Conservation (phyloP, 2,888 invertebrate species). For the Coenonympha arcania region DNA sequence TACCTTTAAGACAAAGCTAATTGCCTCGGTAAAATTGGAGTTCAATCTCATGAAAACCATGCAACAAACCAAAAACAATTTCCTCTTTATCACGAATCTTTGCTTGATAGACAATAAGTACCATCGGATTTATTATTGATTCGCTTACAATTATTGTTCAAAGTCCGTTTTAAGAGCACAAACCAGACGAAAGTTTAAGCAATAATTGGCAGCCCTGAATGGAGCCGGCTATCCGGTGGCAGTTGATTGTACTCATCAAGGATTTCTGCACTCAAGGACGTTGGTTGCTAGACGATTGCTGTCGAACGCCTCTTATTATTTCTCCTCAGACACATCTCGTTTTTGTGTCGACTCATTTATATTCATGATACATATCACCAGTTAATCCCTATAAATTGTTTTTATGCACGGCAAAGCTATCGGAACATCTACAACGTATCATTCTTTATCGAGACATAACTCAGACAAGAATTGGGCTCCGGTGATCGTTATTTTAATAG, state of each 20-base stretch:
- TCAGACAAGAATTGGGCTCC: conserved; percentile 10
- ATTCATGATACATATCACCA: conserved; percentile 69
- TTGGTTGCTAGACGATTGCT: conserved; percentile 62
- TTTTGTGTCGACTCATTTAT: conserved; percentile 68
- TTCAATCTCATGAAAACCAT: too few species aligned
- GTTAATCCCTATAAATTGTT: conserved; percentile 68
- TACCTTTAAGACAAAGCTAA: too few species aligned
- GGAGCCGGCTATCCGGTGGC: conserved; percentile 66
- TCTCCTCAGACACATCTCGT: conserved; percentile 67
- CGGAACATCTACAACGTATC: conserved; percentile 10
- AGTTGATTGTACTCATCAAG: conserved; percentile 75
- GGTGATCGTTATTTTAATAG: conserved; percentile 1
- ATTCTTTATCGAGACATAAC: conserved; percentile 8
- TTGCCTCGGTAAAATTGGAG: too few species aligned
- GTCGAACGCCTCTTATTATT: conserved; percentile 69
- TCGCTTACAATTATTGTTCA: conserved; percentile 9
- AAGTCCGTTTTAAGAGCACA: conserved; percentile 1
- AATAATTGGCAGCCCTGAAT: conserved; percentile 60
- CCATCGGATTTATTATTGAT: too few species aligned
- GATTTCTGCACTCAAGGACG: conserved; percentile 73
- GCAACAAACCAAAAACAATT: too few species aligned
- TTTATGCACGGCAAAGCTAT: conserved; percentile 25
- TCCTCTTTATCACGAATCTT: too few species aligned
- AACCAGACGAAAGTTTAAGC: conserved; percentile 20
- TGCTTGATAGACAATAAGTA: too few species aligned